Evolutionary conservation across 2,113 vertebrate genomes (phyloP).

Genomic region (Spilogale gracilis): DNA sequence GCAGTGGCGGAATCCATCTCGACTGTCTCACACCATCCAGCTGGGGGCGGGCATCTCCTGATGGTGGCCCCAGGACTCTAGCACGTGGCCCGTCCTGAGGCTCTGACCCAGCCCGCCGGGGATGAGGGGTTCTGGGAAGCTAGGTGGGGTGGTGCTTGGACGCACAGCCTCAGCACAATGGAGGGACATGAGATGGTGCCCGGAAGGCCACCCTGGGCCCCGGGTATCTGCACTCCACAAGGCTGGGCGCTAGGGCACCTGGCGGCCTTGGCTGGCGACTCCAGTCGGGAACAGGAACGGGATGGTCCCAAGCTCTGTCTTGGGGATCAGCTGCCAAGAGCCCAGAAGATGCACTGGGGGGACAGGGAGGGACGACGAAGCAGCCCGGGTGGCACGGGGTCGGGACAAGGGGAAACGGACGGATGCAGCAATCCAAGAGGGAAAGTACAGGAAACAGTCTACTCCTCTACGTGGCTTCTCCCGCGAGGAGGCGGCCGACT

Average conservation of each 20-base stretch:
- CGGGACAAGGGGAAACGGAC: accelerated
- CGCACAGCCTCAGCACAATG: accelerated
- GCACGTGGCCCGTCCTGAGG: accelerated
- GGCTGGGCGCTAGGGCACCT: neutral
- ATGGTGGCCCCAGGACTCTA: accelerated
- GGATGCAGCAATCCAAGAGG: neutral
- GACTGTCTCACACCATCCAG: neutral
- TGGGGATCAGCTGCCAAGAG: neutral
- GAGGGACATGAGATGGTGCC: accelerated
- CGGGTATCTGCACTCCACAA: accelerated
- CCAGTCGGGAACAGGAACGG: too few species aligned
- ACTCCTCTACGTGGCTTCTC: accelerated
- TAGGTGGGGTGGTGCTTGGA: neutral
- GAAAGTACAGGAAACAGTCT: accelerated
- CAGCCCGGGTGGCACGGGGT: neutral
- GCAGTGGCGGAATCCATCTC: neutral
- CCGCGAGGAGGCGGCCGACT: accelerated
- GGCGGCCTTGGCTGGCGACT: accelerated
- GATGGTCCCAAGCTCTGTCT: neutral
- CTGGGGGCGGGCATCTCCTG: accelerated
- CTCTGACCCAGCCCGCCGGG: accelerated
- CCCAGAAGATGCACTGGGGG: neutral
- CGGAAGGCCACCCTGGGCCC: neutral
- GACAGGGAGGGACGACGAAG: accelerated
- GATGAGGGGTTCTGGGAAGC: neutral